phyloP scores from a whole-genome alignment of 2,888 invertebrate species.

The Leptopilina drosophilae region DNA sequence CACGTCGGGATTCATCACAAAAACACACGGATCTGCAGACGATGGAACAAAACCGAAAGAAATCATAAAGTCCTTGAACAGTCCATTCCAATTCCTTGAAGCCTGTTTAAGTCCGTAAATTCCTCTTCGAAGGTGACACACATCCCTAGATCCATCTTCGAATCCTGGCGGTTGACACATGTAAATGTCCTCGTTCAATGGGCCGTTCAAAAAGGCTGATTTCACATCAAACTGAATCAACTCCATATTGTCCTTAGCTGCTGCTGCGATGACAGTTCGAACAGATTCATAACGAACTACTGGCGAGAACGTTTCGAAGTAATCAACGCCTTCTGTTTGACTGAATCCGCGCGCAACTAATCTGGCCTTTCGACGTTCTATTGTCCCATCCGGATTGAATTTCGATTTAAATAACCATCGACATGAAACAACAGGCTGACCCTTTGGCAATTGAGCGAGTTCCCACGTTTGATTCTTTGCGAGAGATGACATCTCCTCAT shows the following conservation, averaged over 20 bases:
- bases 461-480: slow-evolving; percentile 46
- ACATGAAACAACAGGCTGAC: slow-evolving; percentile 18
- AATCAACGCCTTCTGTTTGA: slow-evolving; percentile 63
- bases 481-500: slow-evolving; percentile 48
- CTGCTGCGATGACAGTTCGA: slow-evolving; percentile 57
- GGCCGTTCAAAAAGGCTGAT: slow-evolving; percentile 66
- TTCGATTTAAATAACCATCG: slow-evolving; percentile 48
- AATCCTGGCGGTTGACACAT: slow-evolving; percentile 69
- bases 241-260: slow-evolving; percentile 55
- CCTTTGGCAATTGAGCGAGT: slow-evolving; percentile 19
- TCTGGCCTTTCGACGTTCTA: slow-evolving; percentile 63
- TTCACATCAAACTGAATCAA: slow-evolving; percentile 64
- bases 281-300: slow-evolving; percentile 62
- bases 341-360: slow-evolving; percentile 61
- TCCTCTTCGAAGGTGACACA: slow-evolving; percentile 65
- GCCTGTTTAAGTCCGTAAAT: slow-evolving; percentile 71
- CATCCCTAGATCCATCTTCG: slow-evolving; percentile 58
- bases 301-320: slow-evolving; percentile 65
- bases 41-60: background rate
- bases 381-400: slow-evolving; percentile 53
- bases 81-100: slow-evolving; percentile 67
- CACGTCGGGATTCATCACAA: slow-evolving; percentile 34
- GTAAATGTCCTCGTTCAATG: slow-evolving; percentile 63
- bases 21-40: slow-evolving; percentile 65
- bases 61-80: slow-evolving; percentile 56